Evolutionary conservation across 2,113 vertebrate genomes (phyloP).

Genomic region (Mystacornis crossleyi): DNA sequence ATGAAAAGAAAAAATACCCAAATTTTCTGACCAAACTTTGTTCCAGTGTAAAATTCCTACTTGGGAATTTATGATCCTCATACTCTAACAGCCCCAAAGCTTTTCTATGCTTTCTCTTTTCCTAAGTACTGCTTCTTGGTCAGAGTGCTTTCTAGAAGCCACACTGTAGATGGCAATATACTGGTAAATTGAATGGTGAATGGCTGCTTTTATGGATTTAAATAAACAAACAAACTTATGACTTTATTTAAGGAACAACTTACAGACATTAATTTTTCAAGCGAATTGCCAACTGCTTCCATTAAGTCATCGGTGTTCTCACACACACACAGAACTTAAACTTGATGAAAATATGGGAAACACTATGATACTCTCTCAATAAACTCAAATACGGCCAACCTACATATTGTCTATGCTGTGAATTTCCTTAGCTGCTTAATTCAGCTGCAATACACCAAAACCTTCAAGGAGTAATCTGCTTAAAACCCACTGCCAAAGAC

Average conservation of each 20-base stretch:
- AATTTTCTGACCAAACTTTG: not conserved
- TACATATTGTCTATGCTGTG: not conserved
- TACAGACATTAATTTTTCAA: not conserved
- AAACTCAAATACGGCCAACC: not conserved
- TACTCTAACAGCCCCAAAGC: accelerated
- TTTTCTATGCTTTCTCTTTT: not conserved
- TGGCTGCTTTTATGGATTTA: not conserved
- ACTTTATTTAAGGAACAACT: not conserved
- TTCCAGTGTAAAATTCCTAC: not conserved
- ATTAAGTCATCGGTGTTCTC: not conserved
- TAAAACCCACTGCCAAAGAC: not conserved
- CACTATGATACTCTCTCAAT: not conserved
- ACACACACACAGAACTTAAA: not conserved
- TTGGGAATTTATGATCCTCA: not conserved
- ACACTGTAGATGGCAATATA: not conserved
- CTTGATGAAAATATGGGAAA: not conserved
- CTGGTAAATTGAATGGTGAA: not conserved
- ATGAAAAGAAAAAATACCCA: accelerated
- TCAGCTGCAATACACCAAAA: not conserved
- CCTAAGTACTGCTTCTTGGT: not conserved
- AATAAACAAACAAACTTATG: not conserved
- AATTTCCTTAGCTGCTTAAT: not conserved
- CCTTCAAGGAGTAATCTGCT: not conserved
- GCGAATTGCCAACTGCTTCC: not conserved
- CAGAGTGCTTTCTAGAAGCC: not conserved